Conservation (phyloP, 1,140 invertebrate genomes). For the Platyura marginata region DNA sequence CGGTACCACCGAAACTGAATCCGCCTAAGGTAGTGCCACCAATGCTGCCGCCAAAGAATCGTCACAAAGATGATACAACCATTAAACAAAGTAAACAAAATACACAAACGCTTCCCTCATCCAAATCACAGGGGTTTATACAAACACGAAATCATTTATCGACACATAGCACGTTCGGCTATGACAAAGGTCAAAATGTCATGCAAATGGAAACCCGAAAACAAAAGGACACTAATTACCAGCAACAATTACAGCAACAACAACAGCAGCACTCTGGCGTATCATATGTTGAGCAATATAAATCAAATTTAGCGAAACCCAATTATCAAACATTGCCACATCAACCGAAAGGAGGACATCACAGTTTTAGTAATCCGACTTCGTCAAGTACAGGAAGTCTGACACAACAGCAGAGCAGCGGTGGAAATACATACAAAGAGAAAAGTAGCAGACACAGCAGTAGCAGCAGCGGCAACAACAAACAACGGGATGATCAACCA, state of each 20-base stretch:
- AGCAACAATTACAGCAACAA: neutral
- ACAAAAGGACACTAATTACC: neutral
- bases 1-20: neutral
- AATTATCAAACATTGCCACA: conserved; percentile 5
- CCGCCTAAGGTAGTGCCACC: conserved; percentile 14
- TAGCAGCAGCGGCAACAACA: conserved; percentile 9
- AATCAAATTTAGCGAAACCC: conserved; percentile 12
- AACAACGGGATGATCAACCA: conserved; percentile 11
- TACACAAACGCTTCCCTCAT: conserved; percentile 18
- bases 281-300: conserved; percentile 14
- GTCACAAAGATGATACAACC: conserved; percentile 15
- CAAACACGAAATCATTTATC: conserved; percentile 7
- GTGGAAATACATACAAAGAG: neutral
- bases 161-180: conserved; percentile 7
- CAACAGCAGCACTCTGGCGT: neutral
- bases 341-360: conserved; percentile 4
- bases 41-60: conserved; percentile 21
- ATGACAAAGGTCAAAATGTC: neutral
- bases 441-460: conserved; percentile 5
- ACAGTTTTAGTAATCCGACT: neutral
- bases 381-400: neutral
- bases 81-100: conserved; percentile 8
- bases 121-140: conserved; percentile 14
- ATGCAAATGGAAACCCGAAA: neutral
- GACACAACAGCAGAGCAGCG: neutral